A percentile compares a stretch with the other conserved stretches of the same genome.
These are phyloP conservation scores for Micronisus gabar DNA, from an alignment of 2,113 vertebrate species.

Conservation along the genomic window DNA sequence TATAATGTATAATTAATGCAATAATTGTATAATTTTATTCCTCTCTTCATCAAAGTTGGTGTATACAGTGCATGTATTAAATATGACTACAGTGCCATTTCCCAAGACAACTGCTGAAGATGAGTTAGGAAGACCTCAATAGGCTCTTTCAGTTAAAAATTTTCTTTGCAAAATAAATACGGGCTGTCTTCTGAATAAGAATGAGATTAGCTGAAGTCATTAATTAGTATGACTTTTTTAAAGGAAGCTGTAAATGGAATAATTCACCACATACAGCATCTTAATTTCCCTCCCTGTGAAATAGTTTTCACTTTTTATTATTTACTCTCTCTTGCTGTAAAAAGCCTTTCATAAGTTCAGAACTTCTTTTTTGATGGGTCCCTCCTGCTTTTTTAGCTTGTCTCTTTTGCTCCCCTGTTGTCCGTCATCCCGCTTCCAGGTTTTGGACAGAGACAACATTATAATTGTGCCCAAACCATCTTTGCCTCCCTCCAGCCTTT, in stretches of 20 bases:
- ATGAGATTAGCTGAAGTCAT: conserved; percentile 63
- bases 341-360: neutral
- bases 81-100: conserved; percentile 44
- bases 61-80: conserved; percentile 44
- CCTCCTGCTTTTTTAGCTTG: neutral
- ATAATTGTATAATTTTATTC: conserved; percentile 61
- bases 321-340: neutral
- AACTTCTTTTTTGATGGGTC: neutral
- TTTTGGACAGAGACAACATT: neutral
- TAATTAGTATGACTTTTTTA: conserved; percentile 64
- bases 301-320: neutral
- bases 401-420: neutral
- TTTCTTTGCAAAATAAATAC: conserved; percentile 69
- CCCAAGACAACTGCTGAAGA: conserved; percentile 41
- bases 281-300: conserved; percentile 18
- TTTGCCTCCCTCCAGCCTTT: neutral
- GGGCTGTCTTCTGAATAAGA: conserved; percentile 56
- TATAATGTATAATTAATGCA: conserved; percentile 65
- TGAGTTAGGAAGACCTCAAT: conserved; percentile 47
- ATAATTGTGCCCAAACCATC: neutral
- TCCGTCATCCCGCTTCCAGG: rapidly evolving
- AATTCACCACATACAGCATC: conserved; percentile 4
- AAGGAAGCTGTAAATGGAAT: conserved; percentile 27
- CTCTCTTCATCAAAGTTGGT: conserved; percentile 48
- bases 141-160: conserved; percentile 53